These are phyloP conservation scores for Forficula auricularia DNA, from an alignment of 1,140 invertebrate genomes.

Conservation along the genomic window DNA sequence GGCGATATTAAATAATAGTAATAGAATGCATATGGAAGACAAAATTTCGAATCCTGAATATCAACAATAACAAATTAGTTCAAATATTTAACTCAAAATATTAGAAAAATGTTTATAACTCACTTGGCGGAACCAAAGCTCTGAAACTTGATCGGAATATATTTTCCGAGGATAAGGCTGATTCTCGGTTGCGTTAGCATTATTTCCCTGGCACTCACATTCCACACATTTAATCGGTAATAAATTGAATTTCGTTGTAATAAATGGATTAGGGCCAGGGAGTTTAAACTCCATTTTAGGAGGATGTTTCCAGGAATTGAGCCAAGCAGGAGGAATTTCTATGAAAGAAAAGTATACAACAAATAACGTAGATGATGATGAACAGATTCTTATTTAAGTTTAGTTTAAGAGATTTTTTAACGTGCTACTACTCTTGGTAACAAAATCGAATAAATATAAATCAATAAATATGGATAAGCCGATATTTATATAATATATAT, in stretches of 20 bases:
- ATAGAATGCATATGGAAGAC: conserved; percentile 60
- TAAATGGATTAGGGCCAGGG: conserved; percentile 14
- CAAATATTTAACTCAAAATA: no score
- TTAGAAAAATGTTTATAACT: no score
- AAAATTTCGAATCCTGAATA: conserved; percentile 53
- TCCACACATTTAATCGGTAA: conserved; percentile 21
- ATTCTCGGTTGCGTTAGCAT: conserved; percentile 13
- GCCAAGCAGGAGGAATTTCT: conserved; percentile 45
- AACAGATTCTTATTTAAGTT: not conserved
- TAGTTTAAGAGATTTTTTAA: no score
- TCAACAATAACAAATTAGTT: no score
- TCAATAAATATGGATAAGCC: no score
- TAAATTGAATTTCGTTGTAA: conserved; percentile 57
- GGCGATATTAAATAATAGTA: conserved; percentile 56
- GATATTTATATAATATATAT: no score
- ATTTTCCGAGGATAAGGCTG: no score
- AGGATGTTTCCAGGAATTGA: conserved; percentile 2
- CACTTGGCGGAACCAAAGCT: no score
- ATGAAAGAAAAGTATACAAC: conserved; percentile 7
- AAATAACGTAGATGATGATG: not conserved
- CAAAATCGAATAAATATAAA: conserved; percentile 1
- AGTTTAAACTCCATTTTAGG: no score
- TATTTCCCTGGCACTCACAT: conserved; percentile 13
- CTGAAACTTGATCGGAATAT: no score
- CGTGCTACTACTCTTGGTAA: no score